Evolutionary conservation across 1,140 invertebrate genomes (phyloP).

Genomic region (Brachionus rotundiformis): DNA sequence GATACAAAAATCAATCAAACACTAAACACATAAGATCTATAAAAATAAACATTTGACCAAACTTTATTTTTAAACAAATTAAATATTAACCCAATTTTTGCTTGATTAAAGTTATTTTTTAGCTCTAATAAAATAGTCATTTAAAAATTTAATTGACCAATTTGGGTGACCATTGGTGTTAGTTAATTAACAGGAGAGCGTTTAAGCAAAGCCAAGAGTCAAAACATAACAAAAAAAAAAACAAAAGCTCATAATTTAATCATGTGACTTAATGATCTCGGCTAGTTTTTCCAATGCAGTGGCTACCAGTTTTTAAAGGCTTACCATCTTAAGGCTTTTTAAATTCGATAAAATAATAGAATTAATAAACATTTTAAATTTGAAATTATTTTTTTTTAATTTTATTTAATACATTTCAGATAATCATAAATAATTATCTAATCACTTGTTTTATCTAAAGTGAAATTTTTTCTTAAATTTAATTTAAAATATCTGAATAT

Average conservation of each 20-base stretch:
- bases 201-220: background rate
- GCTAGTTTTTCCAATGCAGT: background rate
- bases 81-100: background rate
- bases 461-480: too few relatives aligned
- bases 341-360: too few relatives aligned
- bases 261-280: background rate
- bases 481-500: too few relatives aligned
- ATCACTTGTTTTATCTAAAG: too few relatives aligned
- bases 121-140: background rate
- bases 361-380: too few relatives aligned
- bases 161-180: background rate
- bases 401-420: too few relatives aligned
- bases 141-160: background rate
- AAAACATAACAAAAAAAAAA: too few relatives aligned
- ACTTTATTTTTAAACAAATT: too few relatives aligned
- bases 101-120: background rate
- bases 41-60: too few relatives aligned
- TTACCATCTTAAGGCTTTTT: background rate
- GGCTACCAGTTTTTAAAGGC: background rate
- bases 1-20: constrained; percentile 6
- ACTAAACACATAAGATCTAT: background rate
- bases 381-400: too few relatives aligned
- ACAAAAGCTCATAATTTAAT: background rate
- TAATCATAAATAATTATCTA: too few relatives aligned
- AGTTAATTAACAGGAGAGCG: background rate